Evolutionary conservation across 2,888 invertebrate species (phyloP).

Genomic region (Phyllotreta cruciferae): DNA sequence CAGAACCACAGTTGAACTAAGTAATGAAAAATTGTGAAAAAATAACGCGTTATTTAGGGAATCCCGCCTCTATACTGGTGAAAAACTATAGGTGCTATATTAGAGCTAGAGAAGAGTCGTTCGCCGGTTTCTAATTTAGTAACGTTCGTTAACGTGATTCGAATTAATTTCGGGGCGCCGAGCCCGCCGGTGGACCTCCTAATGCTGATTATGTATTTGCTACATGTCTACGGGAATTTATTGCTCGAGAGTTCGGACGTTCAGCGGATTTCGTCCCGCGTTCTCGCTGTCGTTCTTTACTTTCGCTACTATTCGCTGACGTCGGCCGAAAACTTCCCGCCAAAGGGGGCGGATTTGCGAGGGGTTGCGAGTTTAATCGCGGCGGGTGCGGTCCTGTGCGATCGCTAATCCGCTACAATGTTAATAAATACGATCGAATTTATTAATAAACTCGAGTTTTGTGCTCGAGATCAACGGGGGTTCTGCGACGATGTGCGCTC

Average conservation of each 20-base stretch:
- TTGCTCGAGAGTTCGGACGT: slow-evolving; percentile 44
- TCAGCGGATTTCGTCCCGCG: slow-evolving; percentile 42
- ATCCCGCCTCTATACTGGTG: slow-evolving; percentile 13
- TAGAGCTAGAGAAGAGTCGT: slow-evolving; percentile 42
- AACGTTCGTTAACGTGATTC: slow-evolving; percentile 60
- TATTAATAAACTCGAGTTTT: no score
- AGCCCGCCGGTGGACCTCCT: slow-evolving; percentile 35
- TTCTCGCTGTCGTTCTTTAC: slow-evolving; percentile 30
- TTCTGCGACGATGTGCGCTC: no score
- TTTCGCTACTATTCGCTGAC: slow-evolving; percentile 27
- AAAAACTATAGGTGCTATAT: slow-evolving; percentile 47
- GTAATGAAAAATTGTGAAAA: no score
- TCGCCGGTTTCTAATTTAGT: slow-evolving; percentile 56
- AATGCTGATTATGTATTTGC: slow-evolving; percentile 59
- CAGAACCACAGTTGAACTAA: no score
- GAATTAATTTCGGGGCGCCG: slow-evolving; percentile 58
- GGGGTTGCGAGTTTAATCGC: no score
- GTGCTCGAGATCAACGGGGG: no score
- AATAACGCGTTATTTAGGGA: slow-evolving; percentile 41
- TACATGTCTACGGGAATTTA: slow-evolving; percentile 58
- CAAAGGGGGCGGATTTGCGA: no score
- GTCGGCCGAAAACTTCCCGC: slow-evolving; percentile 22
- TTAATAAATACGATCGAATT: no score
- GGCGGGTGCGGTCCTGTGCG: no score
- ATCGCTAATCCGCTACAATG: no score